Conservation (phyloP, 2,113 vertebrate genomes). For the Chloropsis hardwickii region DNA sequence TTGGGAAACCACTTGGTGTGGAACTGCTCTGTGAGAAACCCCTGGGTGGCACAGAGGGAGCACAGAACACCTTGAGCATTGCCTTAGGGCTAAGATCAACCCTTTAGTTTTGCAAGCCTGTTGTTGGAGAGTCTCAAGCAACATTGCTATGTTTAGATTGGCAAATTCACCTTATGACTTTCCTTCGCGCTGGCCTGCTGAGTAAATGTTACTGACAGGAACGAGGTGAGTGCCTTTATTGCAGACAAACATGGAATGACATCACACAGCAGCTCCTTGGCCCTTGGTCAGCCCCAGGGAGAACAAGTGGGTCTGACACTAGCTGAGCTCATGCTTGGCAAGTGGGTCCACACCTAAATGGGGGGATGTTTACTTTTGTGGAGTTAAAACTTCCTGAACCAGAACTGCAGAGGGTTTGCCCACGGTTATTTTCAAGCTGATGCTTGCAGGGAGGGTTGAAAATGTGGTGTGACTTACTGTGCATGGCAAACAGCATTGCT, state of each 20-base stretch:
- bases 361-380: not conserved
- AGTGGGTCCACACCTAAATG: not conserved
- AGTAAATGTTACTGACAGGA: not conserved
- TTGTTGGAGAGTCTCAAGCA: not conserved
- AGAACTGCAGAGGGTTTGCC: not conserved
- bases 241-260: not conserved
- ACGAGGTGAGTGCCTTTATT: not conserved
- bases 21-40: not conserved
- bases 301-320: not conserved
- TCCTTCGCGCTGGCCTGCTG: not conserved
- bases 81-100: not conserved
- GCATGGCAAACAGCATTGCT: not conserved
- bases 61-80: rapidly evolving
- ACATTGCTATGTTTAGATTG: not conserved
- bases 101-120: not conserved
- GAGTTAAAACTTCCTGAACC: not conserved
- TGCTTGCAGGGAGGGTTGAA: not conserved
- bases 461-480: not conserved
- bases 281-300: not conserved
- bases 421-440: not conserved
- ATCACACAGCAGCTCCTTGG: not conserved
- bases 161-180: not conserved
- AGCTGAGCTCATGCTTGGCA: not conserved
- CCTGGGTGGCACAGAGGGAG: not conserved
- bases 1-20: not conserved